phyloP scores from a whole-genome alignment of 1,140 invertebrate genomes.

The Lysiphlebus fabarum region DNA sequence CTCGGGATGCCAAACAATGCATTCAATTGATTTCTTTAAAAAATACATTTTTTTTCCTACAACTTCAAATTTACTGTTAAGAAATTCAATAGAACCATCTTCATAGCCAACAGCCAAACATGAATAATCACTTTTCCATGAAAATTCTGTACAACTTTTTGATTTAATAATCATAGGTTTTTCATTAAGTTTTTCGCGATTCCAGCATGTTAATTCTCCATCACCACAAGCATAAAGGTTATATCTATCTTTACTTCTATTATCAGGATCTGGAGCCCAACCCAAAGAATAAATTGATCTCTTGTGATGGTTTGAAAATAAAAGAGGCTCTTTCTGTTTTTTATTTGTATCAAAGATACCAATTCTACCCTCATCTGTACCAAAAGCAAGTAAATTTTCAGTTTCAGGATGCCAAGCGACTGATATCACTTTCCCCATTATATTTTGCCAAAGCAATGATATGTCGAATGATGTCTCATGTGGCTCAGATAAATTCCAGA shows the following conservation, averaged over 20 bases:
- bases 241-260: constrained; percentile 29
- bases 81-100: constrained; percentile 54
- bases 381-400: constrained; percentile 72
- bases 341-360: constrained; percentile 55
- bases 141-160: constrained; percentile 56
- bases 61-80: constrained; percentile 35
- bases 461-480: constrained; percentile 55
- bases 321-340: constrained; percentile 41
- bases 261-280: constrained; percentile 48
- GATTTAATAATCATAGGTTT: constrained; percentile 35
- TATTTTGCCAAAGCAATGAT: constrained; percentile 64
- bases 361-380: constrained; percentile 70
- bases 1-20: constrained; percentile 69
- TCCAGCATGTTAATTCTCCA: constrained; percentile 54
- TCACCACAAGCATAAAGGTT: constrained; percentile 56
- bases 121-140: constrained; percentile 63
- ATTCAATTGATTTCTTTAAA: constrained; percentile 62
- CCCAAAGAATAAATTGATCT: constrained; percentile 45
- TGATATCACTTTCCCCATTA: constrained; percentile 68
- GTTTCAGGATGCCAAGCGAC: constrained; percentile 73
- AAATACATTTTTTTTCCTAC: constrained; percentile 29
- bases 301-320: constrained; percentile 49
- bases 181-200: constrained; percentile 41
- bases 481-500: constrained; percentile 65
- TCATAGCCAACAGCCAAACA: constrained; percentile 61